A percentile compares a stretch with the other conserved stretches of the same genome.
Evolutionary conservation across 92 coral and sea anemone genomes (phyloP).

Genomic region (Siderastrea radians): DNA sequence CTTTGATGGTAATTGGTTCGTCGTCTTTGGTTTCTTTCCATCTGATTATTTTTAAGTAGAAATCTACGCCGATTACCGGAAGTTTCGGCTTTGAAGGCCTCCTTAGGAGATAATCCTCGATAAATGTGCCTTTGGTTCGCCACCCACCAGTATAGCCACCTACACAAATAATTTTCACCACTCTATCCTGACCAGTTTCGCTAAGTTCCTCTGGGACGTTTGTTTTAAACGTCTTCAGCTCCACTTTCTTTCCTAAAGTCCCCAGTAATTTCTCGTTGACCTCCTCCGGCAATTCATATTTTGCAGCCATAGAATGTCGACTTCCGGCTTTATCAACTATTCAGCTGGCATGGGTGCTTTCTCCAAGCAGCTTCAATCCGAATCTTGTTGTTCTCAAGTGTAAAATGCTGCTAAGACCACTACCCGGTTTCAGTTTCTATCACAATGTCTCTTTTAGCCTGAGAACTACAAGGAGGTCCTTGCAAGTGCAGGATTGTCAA

Average conservation of each 20-base stretch:
- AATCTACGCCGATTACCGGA: slow-evolving; percentile 52
- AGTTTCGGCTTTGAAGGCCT: slow-evolving; percentile 47
- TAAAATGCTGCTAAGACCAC: neutral
- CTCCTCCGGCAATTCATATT: slow-evolving; percentile 59
- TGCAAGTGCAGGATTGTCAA: too few species aligned
- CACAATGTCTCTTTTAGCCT: neutral
- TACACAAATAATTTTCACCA: slow-evolving; percentile 71
- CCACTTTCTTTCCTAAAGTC: slow-evolving; percentile 43
- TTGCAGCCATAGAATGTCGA: neutral
- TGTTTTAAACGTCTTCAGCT: slow-evolving; percentile 54
- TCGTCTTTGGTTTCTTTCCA: slow-evolving; percentile 36
- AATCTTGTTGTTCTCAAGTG: neutral
- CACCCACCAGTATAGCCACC: slow-evolving; percentile 73
- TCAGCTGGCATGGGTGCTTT: neutral
- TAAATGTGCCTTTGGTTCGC: slow-evolving; percentile 70
- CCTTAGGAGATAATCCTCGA: slow-evolving; percentile 67
- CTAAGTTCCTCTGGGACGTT: slow-evolving; percentile 27
- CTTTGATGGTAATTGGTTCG: slow-evolving; percentile 26
- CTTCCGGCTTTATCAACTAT: neutral
- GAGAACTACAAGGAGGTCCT: neutral
- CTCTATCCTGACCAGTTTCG: neutral
- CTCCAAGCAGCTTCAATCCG: neutral
- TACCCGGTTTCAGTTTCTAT: neutral
- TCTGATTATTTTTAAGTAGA: slow-evolving; percentile 41
- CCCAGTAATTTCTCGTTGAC: slow-evolving; percentile 28